Evolutionary conservation across 2,797 vertebrate genomes (phyloP).

Genomic region (Holocentrus rufus): DNA sequence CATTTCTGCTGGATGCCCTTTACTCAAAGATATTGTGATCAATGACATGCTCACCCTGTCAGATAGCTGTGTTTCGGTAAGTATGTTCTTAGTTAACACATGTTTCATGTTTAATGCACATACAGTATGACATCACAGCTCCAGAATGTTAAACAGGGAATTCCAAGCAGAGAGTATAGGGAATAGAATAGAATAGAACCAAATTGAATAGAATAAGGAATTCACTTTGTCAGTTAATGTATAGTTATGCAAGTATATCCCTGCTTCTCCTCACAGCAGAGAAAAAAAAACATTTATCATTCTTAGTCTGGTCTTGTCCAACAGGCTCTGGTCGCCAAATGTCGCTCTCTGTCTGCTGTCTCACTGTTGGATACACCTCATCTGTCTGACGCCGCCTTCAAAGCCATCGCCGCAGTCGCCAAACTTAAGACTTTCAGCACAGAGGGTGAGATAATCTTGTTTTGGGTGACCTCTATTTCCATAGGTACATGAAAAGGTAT

Average conservation of each 20-base stretch:
- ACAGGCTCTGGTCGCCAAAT: conserved; percentile 83
- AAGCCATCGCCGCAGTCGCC: conserved; percentile 76
- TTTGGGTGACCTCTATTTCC: conserved; percentile 5
- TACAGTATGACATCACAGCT: background rate
- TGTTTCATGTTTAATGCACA: conserved; percentile 3
- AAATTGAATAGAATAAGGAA: conserved; percentile 1
- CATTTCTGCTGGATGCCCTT: conserved; percentile 79
- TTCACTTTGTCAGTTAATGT: too few relatives aligned
- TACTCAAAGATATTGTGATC: conserved; percentile 82
- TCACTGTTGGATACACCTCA: conserved; percentile 81
- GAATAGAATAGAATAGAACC: background rate
- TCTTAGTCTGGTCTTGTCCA: conserved; percentile 23
- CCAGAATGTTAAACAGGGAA: conserved; percentile 12
- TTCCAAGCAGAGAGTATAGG: background rate
- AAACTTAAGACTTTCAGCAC: conserved; percentile 78
- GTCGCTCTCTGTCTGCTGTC: conserved; percentile 74
- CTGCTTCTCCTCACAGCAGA: background rate
- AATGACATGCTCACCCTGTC: conserved; percentile 85
- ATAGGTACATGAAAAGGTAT: background rate
- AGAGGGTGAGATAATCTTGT: conserved; percentile 74
- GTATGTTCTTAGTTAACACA: conserved; percentile 20
- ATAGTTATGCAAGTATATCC: background rate
- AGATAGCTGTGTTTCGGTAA: conserved; percentile 83
- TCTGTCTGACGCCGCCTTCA: conserved; percentile 82
- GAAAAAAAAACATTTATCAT: background rate